A percentile compares a stretch with the other conserved stretches of the same genome.
These are phyloP conservation scores for Stomorhina lunata DNA, from an alignment of 2,888 invertebrate species.

Conservation along the genomic window DNA sequence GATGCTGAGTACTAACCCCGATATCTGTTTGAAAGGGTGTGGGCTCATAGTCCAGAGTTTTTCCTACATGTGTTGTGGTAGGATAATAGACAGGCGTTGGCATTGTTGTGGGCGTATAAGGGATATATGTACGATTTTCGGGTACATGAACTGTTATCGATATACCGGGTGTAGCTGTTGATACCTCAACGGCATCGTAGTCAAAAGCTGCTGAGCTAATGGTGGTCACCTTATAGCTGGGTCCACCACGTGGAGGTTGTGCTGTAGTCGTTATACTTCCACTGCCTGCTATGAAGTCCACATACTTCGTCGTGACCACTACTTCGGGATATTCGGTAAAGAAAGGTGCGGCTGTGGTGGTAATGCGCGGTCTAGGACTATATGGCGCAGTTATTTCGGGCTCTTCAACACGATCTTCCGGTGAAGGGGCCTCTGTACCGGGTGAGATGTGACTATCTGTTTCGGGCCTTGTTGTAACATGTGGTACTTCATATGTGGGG, in stretches of 20 bases:
- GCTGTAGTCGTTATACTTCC: slow-evolving; percentile 74
- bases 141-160: slow-evolving; percentile 48
- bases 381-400: slow-evolving; percentile 64
- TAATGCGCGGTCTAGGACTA: slow-evolving; percentile 70
- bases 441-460: slow-evolving; percentile 64
- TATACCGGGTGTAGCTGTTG: slow-evolving; percentile 64
- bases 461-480: slow-evolving; percentile 45
- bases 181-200: slow-evolving; percentile 65
- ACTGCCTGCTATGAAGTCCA: slow-evolving; percentile 69
- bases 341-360: slow-evolving; percentile 78
- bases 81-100: slow-evolving; percentile 48
- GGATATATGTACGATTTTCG: slow-evolving; percentile 50
- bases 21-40: slow-evolving; percentile 20
- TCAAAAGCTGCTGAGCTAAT: slow-evolving; percentile 67
- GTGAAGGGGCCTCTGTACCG: slow-evolving; percentile 38
- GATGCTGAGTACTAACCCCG: slow-evolving; percentile 8
- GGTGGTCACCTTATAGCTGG: slow-evolving; percentile 69
- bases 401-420: slow-evolving; percentile 66
- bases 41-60: slow-evolving; percentile 40
- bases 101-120: slow-evolving; percentile 46
- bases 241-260: slow-evolving; percentile 62
- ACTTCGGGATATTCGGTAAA: slow-evolving; percentile 79
- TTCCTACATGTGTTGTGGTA: slow-evolving; percentile 60
- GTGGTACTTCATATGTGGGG: slow-evolving; percentile 59
- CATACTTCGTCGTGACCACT: slow-evolving; percentile 74